Base-by-base conservation (phyloP, 2,113 vertebrate species). In the Geothlypis trichas region DNA sequence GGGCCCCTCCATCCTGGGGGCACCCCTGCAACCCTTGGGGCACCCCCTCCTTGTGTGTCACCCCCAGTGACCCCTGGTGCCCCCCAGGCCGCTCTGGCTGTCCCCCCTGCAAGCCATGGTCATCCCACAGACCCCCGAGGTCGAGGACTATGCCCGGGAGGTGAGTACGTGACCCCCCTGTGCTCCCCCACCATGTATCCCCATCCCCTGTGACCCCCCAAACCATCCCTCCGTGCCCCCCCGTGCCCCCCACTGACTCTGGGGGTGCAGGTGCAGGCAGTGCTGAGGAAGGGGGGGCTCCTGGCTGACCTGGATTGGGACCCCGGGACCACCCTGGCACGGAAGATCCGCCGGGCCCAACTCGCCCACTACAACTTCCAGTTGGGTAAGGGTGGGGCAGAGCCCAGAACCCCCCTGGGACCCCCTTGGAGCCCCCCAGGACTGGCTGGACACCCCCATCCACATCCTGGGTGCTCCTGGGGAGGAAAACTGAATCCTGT, bases 321-420 rank as follows among this genome's bases (percentile, higher is more conserved):
- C 82, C 51, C 83, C 0, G 97, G 98, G 23, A 78, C 98, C 27
- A 99, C 99, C 71, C 98, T 99, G 94, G 98, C 98, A 95, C 98
- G 98, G 94, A 99, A 98, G 95, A 98, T 99, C 84, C 98, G 99
- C 73, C 97, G 97, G 23, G 99, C 99, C 46, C 99, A 99, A 94
- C 96, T 99, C 33, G 93, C 98, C 47, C 98, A 98, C 87, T 99
- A 99, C 97, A 99, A 99, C 97, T 99, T 99, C 97, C 99, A 99
- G 96, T 98, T 99, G 81, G 99, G 99, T 99, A 95, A 98, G 67
- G 58, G 15, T 11, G 20, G 57, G 44, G 26, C 28, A 49, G 35
- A 59, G 30, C 63, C 30, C 19, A 2, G 20, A 11, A 49, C 21
- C 54, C 37, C 72, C 35, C 14, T 2, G 13, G 33, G 33, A 58